Evolutionary conservation across 2,797 vertebrate species (phyloP).

Genomic region (Myotis daubentonii): DNA sequence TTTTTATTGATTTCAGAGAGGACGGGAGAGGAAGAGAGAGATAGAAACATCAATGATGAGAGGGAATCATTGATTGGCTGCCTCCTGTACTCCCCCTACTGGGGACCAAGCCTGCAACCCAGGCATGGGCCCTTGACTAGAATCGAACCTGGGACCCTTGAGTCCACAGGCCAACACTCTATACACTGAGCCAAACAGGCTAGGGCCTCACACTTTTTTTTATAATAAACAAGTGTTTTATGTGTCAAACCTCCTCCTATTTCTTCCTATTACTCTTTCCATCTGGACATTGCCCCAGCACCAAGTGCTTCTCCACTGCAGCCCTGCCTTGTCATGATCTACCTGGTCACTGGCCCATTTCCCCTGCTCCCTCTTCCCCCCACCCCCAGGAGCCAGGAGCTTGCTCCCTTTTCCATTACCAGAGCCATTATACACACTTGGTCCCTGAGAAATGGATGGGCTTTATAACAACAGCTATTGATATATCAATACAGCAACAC

Average conservation of each 20-base stretch:
- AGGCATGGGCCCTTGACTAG: no score
- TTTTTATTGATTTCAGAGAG: no score
- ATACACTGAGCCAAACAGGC: no score
- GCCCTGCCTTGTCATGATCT: neutral
- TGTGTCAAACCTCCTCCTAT: neutral
- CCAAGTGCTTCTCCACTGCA: neutral
- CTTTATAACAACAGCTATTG: neutral
- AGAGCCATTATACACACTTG: neutral
- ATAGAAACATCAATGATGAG: no score
- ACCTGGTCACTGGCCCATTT: neutral
- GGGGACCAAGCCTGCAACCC: no score
- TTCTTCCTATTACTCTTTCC: neutral
- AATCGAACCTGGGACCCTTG: no score
- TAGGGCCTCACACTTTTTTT: neutral
- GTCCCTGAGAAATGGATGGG: neutral
- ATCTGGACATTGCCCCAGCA: neutral
- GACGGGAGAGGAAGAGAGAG: no score
- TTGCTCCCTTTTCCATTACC: neutral
- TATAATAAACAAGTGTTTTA: neutral
- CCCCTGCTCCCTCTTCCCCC: no score
- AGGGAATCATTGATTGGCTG: no score
- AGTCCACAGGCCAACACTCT: no score
- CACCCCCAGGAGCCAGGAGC: neutral
- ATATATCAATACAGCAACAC: neutral
- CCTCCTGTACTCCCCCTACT: no score